A percentile compares a stretch with the other conserved stretches of the same genome.
phyloP scores from a whole-genome alignment of 2,797 vertebrate species.

The Sebastes nivosus region DNA sequence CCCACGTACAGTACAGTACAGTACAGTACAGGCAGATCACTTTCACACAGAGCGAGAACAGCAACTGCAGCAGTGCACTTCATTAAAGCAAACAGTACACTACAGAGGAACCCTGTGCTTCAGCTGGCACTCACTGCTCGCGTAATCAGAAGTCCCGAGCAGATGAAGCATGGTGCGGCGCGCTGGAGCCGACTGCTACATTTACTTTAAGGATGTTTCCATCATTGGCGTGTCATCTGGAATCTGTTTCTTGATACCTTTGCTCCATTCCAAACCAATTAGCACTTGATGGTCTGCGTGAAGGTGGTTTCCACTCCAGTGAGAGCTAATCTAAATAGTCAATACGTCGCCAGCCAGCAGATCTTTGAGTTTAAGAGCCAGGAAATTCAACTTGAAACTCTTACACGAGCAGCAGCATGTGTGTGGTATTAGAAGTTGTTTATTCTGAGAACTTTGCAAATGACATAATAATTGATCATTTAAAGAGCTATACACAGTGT shows the following conservation, averaged over 20 bases:
- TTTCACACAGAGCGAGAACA: slow-evolving; percentile 53
- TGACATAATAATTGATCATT: slow-evolving; percentile 8
- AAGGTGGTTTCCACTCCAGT: slow-evolving; percentile 73
- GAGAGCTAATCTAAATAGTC: slow-evolving; percentile 71
- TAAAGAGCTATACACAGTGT: not conserved
- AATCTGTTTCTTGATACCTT: slow-evolving; percentile 73
- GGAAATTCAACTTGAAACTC: slow-evolving; percentile 40
- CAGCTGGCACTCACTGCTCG: slow-evolving; percentile 48
- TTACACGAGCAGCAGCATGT: not conserved
- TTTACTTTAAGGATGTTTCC: slow-evolving; percentile 77
- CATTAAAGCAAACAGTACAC: slow-evolving; percentile 54
- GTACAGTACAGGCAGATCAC: slow-evolving; percentile 47
- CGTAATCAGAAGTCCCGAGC: slow-evolving; percentile 61
- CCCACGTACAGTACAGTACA: slow-evolving; percentile 30
- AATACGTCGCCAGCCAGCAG: slow-evolving; percentile 49
- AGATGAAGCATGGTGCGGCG: slow-evolving; percentile 61
- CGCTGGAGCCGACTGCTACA: slow-evolving; percentile 64
- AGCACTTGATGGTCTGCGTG: slow-evolving; percentile 84
- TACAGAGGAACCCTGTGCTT: slow-evolving; percentile 47
- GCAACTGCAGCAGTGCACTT: slow-evolving; percentile 60
- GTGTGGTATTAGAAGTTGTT: not conserved
- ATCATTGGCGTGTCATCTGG: slow-evolving; percentile 76
- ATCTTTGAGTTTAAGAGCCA: slow-evolving; percentile 44
- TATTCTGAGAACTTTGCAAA: slow-evolving; percentile 11
- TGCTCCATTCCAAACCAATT: slow-evolving; percentile 80